Evolutionary conservation across 2,888 invertebrate species (phyloP).

Genomic region (Sthenelais limicola): DNA sequence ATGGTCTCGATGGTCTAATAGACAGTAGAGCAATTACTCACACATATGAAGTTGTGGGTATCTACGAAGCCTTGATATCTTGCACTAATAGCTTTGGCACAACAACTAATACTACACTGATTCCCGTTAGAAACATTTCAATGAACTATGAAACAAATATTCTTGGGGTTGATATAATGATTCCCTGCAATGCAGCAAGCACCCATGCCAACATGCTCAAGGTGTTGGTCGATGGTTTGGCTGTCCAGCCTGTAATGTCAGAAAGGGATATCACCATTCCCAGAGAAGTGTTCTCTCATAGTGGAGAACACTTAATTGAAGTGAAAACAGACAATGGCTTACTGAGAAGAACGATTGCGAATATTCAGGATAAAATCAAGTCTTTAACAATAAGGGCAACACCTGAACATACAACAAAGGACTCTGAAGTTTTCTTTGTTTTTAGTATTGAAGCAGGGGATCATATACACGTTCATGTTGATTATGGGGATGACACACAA

Average conservation of each 20-base stretch:
- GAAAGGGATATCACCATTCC: conserved; percentile 33
- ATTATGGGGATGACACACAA: conserved; percentile 56
- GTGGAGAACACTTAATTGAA: conserved; percentile 41
- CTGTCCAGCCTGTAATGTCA: neutral
- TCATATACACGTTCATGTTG: conserved; percentile 57
- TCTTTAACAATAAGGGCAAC: neutral
- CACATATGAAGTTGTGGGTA: conserved; percentile 56
- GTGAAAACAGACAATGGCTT: neutral
- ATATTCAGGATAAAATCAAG: conserved; percentile 35
- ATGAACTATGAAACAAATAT: conserved; percentile 29
- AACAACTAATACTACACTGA: neutral
- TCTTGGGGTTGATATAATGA: neutral
- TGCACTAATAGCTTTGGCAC: conserved; percentile 62
- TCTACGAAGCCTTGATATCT: conserved; percentile 54
- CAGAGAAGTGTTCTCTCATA: conserved; percentile 17
- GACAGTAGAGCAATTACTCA: conserved; percentile 41
- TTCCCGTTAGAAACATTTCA: neutral
- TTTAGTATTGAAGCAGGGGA: conserved; percentile 58
- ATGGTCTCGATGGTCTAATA: neutral
- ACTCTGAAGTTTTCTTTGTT: conserved; percentile 57
- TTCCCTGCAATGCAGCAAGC: conserved; percentile 16
- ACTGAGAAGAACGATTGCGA: conserved; percentile 36
- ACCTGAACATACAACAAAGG: conserved; percentile 18
- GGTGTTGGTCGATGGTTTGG: neutral
- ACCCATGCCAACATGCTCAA: neutral